Percentiles rank a stretch among this genome's conserved stretches.
Conservation (phyloP, 2,888 invertebrate species). For the Hirtodrosophila duncani region DNA sequence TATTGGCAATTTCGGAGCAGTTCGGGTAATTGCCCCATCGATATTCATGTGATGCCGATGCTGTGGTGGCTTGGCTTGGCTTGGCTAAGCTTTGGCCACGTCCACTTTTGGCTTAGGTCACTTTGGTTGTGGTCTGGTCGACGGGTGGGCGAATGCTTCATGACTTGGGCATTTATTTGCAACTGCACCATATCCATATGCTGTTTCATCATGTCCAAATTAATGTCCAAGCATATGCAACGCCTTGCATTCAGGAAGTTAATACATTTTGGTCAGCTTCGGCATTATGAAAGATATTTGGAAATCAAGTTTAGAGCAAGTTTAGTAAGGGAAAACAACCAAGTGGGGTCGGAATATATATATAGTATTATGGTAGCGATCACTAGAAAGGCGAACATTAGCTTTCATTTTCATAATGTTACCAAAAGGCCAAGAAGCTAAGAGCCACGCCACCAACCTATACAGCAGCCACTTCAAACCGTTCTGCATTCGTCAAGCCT, state of each 20-base stretch:
- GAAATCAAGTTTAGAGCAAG: conserved; percentile 3
- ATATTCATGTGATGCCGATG: conserved; percentile 9
- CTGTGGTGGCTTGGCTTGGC: too few species aligned
- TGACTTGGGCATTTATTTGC: conserved; percentile 50
- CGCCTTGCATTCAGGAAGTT: conserved; percentile 29
- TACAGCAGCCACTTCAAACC: too few species aligned
- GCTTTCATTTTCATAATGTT: too few species aligned
- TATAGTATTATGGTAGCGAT: too few species aligned
- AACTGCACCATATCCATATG: conserved; percentile 36
- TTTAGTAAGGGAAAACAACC: conserved; percentile 1
- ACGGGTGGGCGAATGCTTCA: conserved; percentile 27
- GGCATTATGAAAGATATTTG: conserved; percentile 12
- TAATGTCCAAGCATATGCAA: conserved; percentile 22
- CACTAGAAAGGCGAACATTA: too few species aligned
- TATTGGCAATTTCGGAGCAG: conserved; percentile 75
- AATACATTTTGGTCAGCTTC: neutral
- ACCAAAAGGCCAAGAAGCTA: too few species aligned
- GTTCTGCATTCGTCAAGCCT: too few species aligned
- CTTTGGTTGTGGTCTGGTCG: conserved; percentile 17
- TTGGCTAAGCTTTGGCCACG: too few species aligned
- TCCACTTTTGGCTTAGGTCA: conserved; percentile 36
- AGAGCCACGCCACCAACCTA: too few species aligned
- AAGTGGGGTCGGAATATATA: too few species aligned
- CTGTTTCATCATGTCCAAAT: conserved; percentile 27
- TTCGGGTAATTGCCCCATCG: conserved; percentile 54